Percentiles rank a stretch among this genome's conserved stretches.
phyloP scores from a whole-genome alignment of 2,888 invertebrate genomes.

The Tiliacea citrago region DNA sequence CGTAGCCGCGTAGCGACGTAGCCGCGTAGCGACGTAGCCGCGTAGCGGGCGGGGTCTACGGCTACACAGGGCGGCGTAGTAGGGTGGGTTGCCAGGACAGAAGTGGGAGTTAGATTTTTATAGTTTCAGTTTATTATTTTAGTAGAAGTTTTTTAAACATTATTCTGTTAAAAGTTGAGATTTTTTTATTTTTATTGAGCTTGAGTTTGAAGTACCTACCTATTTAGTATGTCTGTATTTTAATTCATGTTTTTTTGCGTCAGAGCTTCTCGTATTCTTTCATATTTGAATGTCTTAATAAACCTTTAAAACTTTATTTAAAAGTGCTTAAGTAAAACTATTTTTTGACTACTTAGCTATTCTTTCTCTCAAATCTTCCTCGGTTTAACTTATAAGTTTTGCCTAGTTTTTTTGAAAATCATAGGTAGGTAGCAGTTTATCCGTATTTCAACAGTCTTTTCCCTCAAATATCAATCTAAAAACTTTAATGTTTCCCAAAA shows the following conservation, averaged over 20 bases:
- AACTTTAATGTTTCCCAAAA: slow-evolving; percentile 68
- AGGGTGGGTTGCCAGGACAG: slow-evolving; percentile 74
- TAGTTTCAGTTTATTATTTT: neutral
- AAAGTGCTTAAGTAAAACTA: neutral
- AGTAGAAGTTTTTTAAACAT: neutral
- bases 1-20: slow-evolving; percentile 69
- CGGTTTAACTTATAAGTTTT: too few relatives aligned
- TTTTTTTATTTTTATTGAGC: neutral
- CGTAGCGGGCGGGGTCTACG: slow-evolving; percentile 84
- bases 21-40: slow-evolving; percentile 60
- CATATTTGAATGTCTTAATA: neutral
- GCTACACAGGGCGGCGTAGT: slow-evolving; percentile 80
- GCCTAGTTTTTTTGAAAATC: neutral
- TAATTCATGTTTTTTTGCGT: neutral
- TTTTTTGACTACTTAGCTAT: neutral
- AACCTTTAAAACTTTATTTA: neutral
- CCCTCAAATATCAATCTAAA: slow-evolving; percentile 51
- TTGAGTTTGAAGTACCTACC: neutral
- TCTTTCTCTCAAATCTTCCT: neutral
- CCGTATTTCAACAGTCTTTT: neutral
- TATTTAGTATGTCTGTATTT: neutral
- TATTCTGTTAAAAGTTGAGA: too few relatives aligned
- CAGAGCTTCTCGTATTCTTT: neutral
- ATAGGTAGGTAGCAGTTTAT: neutral
- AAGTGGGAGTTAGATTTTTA: slow-evolving; percentile 36